Evolutionary conservation across 1,140 invertebrate species (phyloP).

Genomic region (Pygmarrhopalites habei): DNA sequence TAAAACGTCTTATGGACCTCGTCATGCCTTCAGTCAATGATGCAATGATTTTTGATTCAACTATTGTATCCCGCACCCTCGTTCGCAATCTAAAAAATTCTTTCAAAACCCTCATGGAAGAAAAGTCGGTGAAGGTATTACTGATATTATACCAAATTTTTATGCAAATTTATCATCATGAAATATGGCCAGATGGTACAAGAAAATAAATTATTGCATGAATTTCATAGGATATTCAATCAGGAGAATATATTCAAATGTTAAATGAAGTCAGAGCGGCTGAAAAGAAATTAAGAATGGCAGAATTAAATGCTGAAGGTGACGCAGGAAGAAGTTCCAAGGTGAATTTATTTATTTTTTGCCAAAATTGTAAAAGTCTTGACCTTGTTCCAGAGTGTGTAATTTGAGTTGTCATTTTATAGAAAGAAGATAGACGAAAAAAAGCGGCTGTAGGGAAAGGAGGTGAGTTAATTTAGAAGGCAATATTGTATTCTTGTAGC

Average conservation of each 20-base stretch:
- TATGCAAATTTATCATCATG: too few relatives aligned
- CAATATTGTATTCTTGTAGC: too few relatives aligned
- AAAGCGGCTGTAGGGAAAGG: constrained; percentile 77
- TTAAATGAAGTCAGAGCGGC: constrained; percentile 56
- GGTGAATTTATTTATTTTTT: constrained; percentile 15
- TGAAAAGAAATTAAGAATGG: constrained; percentile 44
- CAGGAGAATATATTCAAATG: constrained; percentile 49
- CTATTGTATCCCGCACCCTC: constrained; percentile 53
- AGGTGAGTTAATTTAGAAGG: too few relatives aligned
- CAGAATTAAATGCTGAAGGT: constrained; percentile 51
- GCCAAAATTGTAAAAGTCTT: background rate
- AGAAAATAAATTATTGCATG: too few relatives aligned
- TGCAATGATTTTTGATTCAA: constrained; percentile 46
- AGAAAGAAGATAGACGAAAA: constrained; percentile 75
- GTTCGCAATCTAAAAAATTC: constrained; percentile 60
- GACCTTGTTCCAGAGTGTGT: background rate
- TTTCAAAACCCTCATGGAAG: constrained; percentile 60
- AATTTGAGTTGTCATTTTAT: constrained; percentile 5
- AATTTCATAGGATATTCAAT: constrained; percentile 50
- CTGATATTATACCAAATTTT: background rate
- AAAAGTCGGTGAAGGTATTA: constrained; percentile 52
- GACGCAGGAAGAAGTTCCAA: constrained; percentile 51
- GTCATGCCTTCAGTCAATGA: constrained; percentile 46
- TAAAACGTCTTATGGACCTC: constrained; percentile 60
- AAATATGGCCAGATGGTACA: too few relatives aligned